Percentiles rank a stretch among this genome's conserved stretches.
Conservation (phyloP, 2,113 vertebrate species). For the Stictonetta naevosa region DNA sequence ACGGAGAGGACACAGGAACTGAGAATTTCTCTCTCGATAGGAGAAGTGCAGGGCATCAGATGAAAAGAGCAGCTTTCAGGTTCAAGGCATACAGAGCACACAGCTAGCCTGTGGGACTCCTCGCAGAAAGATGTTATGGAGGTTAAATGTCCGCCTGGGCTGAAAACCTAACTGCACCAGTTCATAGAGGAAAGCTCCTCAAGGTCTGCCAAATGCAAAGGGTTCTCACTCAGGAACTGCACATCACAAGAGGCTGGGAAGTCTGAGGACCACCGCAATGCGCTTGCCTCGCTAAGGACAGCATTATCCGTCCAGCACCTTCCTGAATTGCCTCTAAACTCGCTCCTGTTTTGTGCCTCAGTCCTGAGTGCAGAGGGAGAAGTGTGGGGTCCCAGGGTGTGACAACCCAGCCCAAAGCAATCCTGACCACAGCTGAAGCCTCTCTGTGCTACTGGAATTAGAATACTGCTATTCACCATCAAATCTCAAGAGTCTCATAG, state of each 20-base stretch:
- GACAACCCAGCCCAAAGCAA: neutral
- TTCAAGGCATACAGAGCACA: neutral
- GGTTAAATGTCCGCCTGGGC: neutral
- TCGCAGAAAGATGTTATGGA: neutral
- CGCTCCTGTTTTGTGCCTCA: neutral
- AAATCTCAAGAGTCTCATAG: neutral
- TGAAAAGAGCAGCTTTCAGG: neutral
- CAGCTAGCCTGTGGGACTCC: neutral
- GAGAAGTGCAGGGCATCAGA: neutral
- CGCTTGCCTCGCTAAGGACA: no score
- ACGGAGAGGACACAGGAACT: neutral
- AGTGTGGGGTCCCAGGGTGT: neutral
- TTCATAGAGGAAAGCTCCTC: neutral
- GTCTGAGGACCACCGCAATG: neutral
- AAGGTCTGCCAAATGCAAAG: neutral
- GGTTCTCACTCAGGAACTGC: accelerated
- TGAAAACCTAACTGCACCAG: neutral
- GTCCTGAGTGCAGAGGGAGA: neutral
- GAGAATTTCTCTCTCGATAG: neutral
- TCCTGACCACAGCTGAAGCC: neutral
- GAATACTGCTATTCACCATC: neutral
- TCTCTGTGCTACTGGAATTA: neutral
- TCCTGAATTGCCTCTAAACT: neutral
- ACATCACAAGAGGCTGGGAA: neutral
- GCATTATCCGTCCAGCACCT: neutral